phyloP scores from a whole-genome alignment of 2,113 vertebrate genomes.

The Chunga burmeisteri region DNA sequence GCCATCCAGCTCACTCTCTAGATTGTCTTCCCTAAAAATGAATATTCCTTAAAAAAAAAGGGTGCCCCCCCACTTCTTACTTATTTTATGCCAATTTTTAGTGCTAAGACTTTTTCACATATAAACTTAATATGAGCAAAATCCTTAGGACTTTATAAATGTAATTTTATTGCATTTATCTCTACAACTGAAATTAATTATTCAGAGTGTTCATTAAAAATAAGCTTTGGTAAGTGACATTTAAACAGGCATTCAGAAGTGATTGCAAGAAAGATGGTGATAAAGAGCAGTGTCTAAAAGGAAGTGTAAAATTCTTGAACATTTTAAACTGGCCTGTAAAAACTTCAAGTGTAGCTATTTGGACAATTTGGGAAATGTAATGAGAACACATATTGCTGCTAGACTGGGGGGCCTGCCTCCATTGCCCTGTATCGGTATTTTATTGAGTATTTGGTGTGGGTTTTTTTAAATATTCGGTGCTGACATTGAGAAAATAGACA shows the following conservation, averaged over 20 bases:
- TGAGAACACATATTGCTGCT: background rate
- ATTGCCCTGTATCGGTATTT: background rate
- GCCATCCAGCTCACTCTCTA: background rate
- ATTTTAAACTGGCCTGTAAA: background rate
- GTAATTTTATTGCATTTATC: conserved; percentile 65
- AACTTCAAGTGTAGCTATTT: background rate
- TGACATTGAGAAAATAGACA: background rate
- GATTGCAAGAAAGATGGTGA: conserved; percentile 29
- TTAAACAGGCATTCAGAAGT: conserved; percentile 23
- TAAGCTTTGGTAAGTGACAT: conserved; percentile 53
- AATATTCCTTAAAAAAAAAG: background rate
- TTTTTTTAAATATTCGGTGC: background rate
- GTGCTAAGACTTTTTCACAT: background rate
- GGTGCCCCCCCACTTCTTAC: background rate
- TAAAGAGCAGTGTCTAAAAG: conserved; percentile 1
- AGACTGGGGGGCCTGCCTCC: background rate
- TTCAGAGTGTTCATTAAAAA: conserved; percentile 60
- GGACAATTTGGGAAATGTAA: background rate
- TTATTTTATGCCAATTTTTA: background rate
- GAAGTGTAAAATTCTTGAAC: background rate
- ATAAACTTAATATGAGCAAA: background rate
- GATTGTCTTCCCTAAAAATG: background rate
- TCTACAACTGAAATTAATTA: conserved; percentile 56
- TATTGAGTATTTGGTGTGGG: background rate
- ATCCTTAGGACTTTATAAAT: conserved; percentile 17